phyloP scores from a whole-genome alignment of 1,140 invertebrate genomes.

The Muscidifurax raptorellus region DNA sequence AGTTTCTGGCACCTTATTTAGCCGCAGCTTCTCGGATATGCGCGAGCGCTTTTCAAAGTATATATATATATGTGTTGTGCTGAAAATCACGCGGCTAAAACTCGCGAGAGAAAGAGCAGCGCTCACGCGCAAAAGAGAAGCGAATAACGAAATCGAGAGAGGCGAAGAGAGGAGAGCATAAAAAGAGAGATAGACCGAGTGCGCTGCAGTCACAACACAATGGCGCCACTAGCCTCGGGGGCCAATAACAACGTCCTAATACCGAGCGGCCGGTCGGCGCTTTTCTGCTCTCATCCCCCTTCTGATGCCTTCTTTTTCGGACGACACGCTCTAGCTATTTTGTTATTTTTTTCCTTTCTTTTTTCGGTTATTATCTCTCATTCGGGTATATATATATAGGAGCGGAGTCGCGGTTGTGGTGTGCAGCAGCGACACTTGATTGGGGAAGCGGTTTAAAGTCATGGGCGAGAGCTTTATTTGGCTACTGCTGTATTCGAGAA shows the following conservation, averaged over 20 bases:
- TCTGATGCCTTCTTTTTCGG: constrained; percentile 44
- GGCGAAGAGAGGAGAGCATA: neutral
- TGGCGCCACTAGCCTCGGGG: constrained; percentile 66
- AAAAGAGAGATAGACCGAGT: constrained; percentile 24
- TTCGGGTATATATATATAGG: neutral
- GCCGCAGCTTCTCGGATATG: neutral
- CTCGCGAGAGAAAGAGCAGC: neutral
- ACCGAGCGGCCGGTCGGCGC: constrained; percentile 54
- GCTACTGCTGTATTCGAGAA: too few species aligned
- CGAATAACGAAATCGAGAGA: neutral
- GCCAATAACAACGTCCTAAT: constrained; percentile 72
- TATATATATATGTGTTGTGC: neutral
- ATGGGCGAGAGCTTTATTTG: neutral
- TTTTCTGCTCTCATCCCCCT: constrained; percentile 47
- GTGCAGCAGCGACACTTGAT: neutral
- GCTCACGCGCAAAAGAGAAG: neutral
- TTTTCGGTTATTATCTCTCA: constrained; percentile 37
- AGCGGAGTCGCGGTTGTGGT: neutral
- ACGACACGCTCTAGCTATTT: neutral
- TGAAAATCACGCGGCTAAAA: neutral
- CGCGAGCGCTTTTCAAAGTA: too few species aligned
- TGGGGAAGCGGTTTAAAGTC: constrained; percentile 4
- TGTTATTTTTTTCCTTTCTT: constrained; percentile 43
- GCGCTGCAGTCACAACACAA: constrained; percentile 71
- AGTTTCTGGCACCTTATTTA: neutral